Conservation (phyloP, 2,888 invertebrate genomes). For the Mimachlamys varia region DNA sequence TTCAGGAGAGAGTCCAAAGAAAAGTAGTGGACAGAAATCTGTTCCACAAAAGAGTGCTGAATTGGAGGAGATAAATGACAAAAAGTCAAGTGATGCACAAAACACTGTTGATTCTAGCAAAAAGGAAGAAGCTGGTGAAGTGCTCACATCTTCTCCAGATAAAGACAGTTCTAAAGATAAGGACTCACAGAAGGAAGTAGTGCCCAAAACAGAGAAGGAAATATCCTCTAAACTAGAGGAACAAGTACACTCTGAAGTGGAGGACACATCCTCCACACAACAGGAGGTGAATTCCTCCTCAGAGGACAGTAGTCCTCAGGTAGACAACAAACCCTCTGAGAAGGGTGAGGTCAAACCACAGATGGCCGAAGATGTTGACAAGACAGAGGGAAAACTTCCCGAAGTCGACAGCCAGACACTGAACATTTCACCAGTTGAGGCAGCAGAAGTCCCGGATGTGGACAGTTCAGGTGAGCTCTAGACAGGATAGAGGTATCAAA, state of each 20-base stretch:
- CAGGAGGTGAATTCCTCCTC: conserved; percentile 7
- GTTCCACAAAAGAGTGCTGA: background rate
- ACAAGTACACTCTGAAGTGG: conserved; percentile 46
- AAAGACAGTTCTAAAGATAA: conserved; percentile 38
- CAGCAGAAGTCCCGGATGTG: background rate
- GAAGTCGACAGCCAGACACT: conserved; percentile 34
- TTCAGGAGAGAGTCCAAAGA: background rate
- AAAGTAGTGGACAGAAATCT: background rate
- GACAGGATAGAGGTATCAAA: background rate
- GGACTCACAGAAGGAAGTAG: conserved; percentile 37
- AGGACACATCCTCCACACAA: conserved; percentile 44
- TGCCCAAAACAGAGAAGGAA: conserved; percentile 40
- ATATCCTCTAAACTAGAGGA: conserved; percentile 50
- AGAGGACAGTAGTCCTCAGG: background rate
- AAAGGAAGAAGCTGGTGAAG: background rate
- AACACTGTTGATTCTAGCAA: background rate
- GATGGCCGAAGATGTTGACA: conserved; percentile 7
- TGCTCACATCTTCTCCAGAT: background rate
- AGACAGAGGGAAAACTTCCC: background rate
- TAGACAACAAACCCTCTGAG: background rate
- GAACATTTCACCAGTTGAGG: background rate
- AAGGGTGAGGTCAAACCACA: conserved; percentile 15
- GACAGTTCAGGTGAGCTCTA: background rate
- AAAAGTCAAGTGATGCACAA: background rate
- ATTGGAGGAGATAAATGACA: background rate